phyloP scores from a whole-genome alignment of 2,888 invertebrate species.

The Campoletis raptor region DNA sequence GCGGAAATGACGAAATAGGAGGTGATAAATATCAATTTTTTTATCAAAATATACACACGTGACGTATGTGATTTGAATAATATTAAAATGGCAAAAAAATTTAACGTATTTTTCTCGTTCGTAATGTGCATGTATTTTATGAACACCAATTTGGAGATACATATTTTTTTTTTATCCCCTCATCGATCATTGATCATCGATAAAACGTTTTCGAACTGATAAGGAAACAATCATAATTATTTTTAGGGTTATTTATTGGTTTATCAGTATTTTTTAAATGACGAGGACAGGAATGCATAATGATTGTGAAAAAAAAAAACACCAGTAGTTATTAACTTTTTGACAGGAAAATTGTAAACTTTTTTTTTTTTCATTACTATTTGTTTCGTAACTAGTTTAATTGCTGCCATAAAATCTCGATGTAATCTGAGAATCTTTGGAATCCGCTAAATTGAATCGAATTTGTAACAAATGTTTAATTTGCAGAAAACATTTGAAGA shows the following conservation, averaged over 20 bases:
- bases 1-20: neutral
- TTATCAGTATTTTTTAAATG: neutral
- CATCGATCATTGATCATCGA: neutral
- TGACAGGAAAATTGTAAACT: too few relatives aligned
- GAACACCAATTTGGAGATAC: neutral
- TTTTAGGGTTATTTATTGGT: neutral
- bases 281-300: too few relatives aligned
- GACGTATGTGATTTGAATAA: neutral
- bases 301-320: too few relatives aligned
- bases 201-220: neutral
- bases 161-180: neutral
- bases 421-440: neutral
- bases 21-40: neutral
- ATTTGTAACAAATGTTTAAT: neutral
- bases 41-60: neutral
- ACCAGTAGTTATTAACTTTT: too few relatives aligned
- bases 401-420: neutral
- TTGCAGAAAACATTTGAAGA: neutral
- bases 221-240: constrained; percentile 6
- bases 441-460: neutral
- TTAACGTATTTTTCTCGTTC: neutral
- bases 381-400: neutral
- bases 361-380: neutral
- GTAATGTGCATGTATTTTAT: neutral
- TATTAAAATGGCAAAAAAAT: neutral